Evolutionary conservation across 23 tunicate genomes (phyloP).

Genomic region (Ciona savignyi): DNA sequence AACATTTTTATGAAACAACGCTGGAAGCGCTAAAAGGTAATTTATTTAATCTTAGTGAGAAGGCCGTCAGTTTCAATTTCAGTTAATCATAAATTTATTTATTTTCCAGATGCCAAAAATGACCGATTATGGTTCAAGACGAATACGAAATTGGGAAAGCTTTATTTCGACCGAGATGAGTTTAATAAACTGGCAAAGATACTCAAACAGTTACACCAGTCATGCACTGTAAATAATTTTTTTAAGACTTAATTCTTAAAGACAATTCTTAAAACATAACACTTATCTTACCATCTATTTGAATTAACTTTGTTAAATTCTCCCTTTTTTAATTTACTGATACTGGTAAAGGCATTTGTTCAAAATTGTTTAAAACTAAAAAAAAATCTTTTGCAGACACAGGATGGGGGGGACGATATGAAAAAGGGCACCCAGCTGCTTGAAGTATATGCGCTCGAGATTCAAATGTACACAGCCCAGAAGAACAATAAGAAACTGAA

Average conservation of each 20-base stretch:
- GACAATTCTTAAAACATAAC: too few relatives aligned
- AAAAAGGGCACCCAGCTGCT: slow-evolving; percentile 95
- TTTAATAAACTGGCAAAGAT: slow-evolving; percentile 66
- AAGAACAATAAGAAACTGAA: slow-evolving; percentile 91
- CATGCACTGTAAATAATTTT: slow-evolving; percentile 20
- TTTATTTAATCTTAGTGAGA: too few relatives aligned
- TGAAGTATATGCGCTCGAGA: slow-evolving; percentile 87
- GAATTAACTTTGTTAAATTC: too few relatives aligned
- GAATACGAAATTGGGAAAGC: slow-evolving; percentile 85
- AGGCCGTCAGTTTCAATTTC: background rate
- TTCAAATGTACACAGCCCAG: slow-evolving; percentile 93
- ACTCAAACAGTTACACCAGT: slow-evolving; percentile 69
- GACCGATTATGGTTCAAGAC: slow-evolving; percentile 97
- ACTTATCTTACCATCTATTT: too few relatives aligned
- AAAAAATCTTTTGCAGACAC: slow-evolving; percentile 27
- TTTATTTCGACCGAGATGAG: slow-evolving; percentile 81
- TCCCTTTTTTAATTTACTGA: background rate
- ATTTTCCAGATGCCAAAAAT: slow-evolving; percentile 80
- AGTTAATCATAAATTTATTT: background rate
- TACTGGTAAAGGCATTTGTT: background rate
- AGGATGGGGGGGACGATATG: slow-evolving; percentile 88
- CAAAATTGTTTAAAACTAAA: background rate
- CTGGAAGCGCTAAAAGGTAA: slow-evolving; percentile 88
- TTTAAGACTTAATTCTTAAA: too few relatives aligned
- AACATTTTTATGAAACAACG: slow-evolving; percentile 92